Evolutionary conservation across 2,888 invertebrate species (phyloP).

Genomic region (Tillus elongatus): DNA sequence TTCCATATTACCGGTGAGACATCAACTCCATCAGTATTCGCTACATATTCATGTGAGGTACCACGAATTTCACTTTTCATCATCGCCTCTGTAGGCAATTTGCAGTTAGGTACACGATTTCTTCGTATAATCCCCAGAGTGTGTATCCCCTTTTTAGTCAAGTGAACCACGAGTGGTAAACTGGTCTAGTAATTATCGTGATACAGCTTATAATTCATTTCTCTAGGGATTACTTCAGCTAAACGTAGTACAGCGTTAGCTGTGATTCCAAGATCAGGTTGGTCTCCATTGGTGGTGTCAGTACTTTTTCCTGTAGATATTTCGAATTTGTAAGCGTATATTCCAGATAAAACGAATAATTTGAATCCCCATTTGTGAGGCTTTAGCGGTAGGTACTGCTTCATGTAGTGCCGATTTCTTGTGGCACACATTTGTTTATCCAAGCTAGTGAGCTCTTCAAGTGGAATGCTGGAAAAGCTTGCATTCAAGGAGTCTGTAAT

Average conservation of each 20-base stretch:
- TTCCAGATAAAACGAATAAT: constrained; percentile 11
- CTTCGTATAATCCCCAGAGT: constrained; percentile 12
- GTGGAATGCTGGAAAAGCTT: no score
- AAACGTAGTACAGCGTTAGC: constrained; percentile 5
- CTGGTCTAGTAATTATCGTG: constrained; percentile 15
- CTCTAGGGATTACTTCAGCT: constrained; percentile 10
- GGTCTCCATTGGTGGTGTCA: constrained; percentile 6
- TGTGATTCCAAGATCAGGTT: constrained; percentile 12
- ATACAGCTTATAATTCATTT: constrained; percentile 12
- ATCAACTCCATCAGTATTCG: constrained; percentile 12
- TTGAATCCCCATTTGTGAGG: constrained; percentile 18
- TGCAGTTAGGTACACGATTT: no score
- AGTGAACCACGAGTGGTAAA: constrained; percentile 13
- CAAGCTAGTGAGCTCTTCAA: no score
- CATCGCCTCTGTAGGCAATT: constrained; percentile 26
- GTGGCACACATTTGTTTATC: constrained; percentile 1
- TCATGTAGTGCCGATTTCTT: constrained; percentile 28
- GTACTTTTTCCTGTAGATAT: constrained; percentile 13
- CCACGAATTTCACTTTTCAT: constrained; percentile 27
- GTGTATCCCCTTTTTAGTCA: constrained; percentile 12
- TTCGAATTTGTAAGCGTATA: constrained; percentile 15
- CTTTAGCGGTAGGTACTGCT: constrained; percentile 29
- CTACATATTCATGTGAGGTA: constrained; percentile 23
- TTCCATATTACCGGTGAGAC: constrained; percentile 10
- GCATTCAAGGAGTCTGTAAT: no score